Base-by-base conservation (phyloP, 2,888 invertebrate genomes). In the Euplagia quadripunctaria region DNA sequence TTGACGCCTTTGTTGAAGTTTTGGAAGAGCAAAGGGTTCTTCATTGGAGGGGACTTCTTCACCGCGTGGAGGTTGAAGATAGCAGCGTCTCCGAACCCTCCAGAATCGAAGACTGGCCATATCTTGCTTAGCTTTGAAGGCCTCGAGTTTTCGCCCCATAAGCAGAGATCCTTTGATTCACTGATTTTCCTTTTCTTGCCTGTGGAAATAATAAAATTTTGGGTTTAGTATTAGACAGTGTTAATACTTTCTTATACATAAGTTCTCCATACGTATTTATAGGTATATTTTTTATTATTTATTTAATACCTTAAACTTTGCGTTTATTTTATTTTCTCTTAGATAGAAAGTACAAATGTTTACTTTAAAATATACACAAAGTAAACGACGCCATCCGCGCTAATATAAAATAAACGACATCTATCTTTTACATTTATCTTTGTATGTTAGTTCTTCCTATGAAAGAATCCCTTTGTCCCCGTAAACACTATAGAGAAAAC, bases 51-150 rank as follows among this genome's bases (percentile, higher is more conserved):
- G 5, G 90, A 74, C 70, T 90, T 93, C 64, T 91, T 91, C 43
- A 88, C 67, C 3, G 92, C 78, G 31, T 93, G 89, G 0, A 94
- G 85, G 4, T 91, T 92, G 7, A 94, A 79, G 61, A 93, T 80
- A 16, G 91, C 75, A 0, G 91, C 84, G 58, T 91, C 85, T 5
- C 92, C 92, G 31, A 91, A 96, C 80, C 96, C 96, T 91, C 96
- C 96, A 0, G 96, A 96, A 76, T 96, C 96, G 77, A 96, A 96
- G 0, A 96, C 96, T 0, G 96, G 95, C 96, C 96, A 96, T 88
- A 95, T 94, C 84, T 93, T 95, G 83, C 90, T 92, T 42, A 91
- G 88, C 82, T 95, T 95, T 0, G 94, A 88, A 0, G 95, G 94
- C 31, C 91, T 90, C 0, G 89, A 75, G 72, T 88, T 90, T 55